phyloP scores from a whole-genome alignment of 1,140 invertebrate genomes.

The Euwallacea fornicatus region DNA sequence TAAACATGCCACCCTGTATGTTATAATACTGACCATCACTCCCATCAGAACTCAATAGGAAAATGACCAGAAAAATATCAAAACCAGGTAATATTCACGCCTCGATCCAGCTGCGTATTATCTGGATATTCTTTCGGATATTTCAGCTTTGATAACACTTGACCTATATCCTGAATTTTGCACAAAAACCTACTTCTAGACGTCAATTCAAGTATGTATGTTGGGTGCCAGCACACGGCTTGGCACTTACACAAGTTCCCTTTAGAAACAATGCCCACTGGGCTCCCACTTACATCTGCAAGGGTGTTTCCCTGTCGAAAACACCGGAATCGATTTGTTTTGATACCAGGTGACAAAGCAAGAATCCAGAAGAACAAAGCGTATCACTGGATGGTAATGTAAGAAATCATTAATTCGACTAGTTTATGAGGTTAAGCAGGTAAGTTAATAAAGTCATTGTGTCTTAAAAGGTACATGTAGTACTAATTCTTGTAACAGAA shows the following conservation, averaged over 20 bases:
- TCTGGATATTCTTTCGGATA: too few relatives aligned
- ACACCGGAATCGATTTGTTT: slow-evolving; percentile 46
- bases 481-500: slow-evolving; percentile 42
- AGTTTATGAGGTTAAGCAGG: too few relatives aligned
- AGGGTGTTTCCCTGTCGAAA: slow-evolving; percentile 38
- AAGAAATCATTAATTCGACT: too few relatives aligned
- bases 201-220: slow-evolving; percentile 44
- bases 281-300: slow-evolving; percentile 46
- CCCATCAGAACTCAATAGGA: too few relatives aligned
- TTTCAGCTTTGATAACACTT: too few relatives aligned
- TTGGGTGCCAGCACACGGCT: slow-evolving; percentile 44
- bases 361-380: slow-evolving; percentile 38
- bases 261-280: slow-evolving; percentile 50
- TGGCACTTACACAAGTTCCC: slow-evolving; percentile 42
- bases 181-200: slow-evolving; percentile 23
- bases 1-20: too few relatives aligned
- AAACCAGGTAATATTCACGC: too few relatives aligned
- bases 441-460: not conserved
- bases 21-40: too few relatives aligned
- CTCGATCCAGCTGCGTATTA: too few relatives aligned
- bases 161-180: not conserved
- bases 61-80: too few relatives aligned
- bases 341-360: slow-evolving; percentile 51
- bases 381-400: slow-evolving; percentile 39
- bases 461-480: slow-evolving; percentile 48